Percentiles rank a stretch among this genome's conserved stretches.
Conservation (phyloP, 2,888 invertebrate genomes). For the Teleiodes luculella region DNA sequence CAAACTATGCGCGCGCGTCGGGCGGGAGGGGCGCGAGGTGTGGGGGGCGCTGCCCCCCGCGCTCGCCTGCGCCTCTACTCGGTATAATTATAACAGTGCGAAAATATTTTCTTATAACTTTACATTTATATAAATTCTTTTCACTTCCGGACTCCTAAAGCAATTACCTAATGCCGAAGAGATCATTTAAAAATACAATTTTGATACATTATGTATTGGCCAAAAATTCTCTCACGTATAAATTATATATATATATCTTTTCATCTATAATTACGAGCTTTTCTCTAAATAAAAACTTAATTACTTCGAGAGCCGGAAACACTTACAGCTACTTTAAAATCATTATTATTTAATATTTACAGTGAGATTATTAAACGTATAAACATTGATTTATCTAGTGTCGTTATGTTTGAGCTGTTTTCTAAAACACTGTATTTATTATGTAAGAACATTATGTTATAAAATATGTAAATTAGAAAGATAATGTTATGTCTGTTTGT, state of each 20-base stretch:
- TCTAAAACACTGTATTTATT: constrained; percentile 12
- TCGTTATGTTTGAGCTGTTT: constrained; percentile 73
- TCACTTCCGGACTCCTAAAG: constrained; percentile 77
- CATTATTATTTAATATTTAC: constrained; percentile 72
- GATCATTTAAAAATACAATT: constrained; percentile 78
- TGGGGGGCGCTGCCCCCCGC: neutral
- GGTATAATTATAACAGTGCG: constrained; percentile 71
- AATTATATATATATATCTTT: constrained; percentile 58
- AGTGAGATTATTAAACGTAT: constrained; percentile 71
- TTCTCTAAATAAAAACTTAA: constrained; percentile 69
- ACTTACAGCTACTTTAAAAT: constrained; percentile 63
- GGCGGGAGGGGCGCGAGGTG: no score
- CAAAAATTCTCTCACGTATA: constrained; percentile 66
- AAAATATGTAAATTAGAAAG: neutral
- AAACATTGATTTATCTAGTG: constrained; percentile 73
- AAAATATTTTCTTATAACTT: constrained; percentile 71
- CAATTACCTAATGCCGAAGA: constrained; percentile 73
- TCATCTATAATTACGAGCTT: constrained; percentile 49
- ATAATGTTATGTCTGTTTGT: neutral
- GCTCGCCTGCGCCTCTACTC: constrained; percentile 37
- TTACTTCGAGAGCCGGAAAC: constrained; percentile 79
- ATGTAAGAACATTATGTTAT: neutral
- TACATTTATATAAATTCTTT: constrained; percentile 73
- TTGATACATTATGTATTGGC: constrained; percentile 74
- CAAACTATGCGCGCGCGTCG: neutral